Conservation (phyloP, 2,113 vertebrate genomes). For the Uria aalge region DNA sequence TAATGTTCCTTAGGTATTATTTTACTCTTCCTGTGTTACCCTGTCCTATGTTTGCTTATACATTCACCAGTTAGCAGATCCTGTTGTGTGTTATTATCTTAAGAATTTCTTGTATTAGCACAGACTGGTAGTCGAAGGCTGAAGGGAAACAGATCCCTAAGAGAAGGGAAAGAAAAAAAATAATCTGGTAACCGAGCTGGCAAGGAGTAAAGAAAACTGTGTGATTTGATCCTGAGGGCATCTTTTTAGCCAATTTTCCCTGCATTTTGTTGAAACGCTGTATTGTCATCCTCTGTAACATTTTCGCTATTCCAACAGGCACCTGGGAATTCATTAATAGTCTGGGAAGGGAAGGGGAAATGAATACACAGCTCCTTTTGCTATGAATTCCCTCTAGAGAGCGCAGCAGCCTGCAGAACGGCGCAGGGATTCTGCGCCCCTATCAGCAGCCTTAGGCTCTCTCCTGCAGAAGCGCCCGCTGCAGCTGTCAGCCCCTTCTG, state of each 20-base stretch:
- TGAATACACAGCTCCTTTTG: not conserved
- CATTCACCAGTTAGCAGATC: not conserved
- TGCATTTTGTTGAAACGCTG: not conserved
- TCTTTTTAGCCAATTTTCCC: constrained; percentile 25
- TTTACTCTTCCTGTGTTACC: not conserved
- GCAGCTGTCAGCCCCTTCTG: not conserved
- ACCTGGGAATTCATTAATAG: not conserved
- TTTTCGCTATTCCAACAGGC: not conserved
- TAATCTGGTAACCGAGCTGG: not conserved
- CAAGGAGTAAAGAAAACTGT: not conserved
- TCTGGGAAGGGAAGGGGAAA: not conserved
- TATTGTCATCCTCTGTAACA: not conserved
- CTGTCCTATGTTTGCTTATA: not conserved
- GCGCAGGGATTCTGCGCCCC: not conserved
- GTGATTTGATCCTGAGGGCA: not conserved
- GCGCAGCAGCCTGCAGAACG: constrained; percentile 23
- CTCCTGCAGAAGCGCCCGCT: not conserved
- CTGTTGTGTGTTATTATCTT: not conserved
- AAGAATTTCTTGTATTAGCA: not conserved
- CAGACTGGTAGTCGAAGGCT: not conserved
- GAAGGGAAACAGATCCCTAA: not conserved
- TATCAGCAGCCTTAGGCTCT: not conserved
- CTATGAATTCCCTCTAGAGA: constrained; percentile 31
- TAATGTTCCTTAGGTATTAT: not conserved
- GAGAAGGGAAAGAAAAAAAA: not conserved